phyloP scores from a whole-genome alignment of 2,888 invertebrate species.

The Drosophila flavopinicola region DNA sequence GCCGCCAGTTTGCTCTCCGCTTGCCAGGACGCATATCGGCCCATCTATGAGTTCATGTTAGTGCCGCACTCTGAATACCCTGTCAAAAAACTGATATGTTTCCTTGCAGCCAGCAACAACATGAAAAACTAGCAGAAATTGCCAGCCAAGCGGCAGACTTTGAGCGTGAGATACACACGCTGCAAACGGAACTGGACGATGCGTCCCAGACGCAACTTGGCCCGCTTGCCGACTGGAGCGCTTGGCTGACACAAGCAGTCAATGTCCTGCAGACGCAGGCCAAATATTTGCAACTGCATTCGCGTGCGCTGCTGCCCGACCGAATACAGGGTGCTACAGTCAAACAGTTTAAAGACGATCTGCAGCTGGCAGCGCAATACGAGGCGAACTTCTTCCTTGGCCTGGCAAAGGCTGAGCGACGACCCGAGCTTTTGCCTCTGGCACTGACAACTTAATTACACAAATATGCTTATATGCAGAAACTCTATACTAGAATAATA shows the following conservation, averaged over 20 bases:
- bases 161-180: slow-evolving; percentile 1
- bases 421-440: not conserved
- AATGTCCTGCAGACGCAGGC: slow-evolving; percentile 36
- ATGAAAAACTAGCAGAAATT: slow-evolving; percentile 19
- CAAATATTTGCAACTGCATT: slow-evolving; percentile 46
- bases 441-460: not conserved
- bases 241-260: slow-evolving; percentile 35
- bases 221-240: slow-evolving; percentile 15
- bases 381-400: slow-evolving; percentile 26
- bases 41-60: slow-evolving; percentile 47
- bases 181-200: slow-evolving; percentile 4
- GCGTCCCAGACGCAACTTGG: not conserved
- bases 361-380: slow-evolving; percentile 22
- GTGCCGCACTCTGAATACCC: not conserved
- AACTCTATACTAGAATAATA: too few species aligned
- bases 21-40: slow-evolving; percentile 29
- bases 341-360: slow-evolving; percentile 29
- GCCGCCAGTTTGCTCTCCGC: slow-evolving; percentile 26
- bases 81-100: not conserved
- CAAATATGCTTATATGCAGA: not conserved
- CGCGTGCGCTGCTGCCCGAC: slow-evolving; percentile 29
- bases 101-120: too few species aligned
- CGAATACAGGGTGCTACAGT: slow-evolving; percentile 18
- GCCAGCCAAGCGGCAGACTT: slow-evolving; percentile 16
- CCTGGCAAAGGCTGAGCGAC: slow-evolving; percentile 29